Evolutionary conservation across 2,888 invertebrate species (phyloP).

Genomic region (Ashinkailepas kermadecensis): DNA sequence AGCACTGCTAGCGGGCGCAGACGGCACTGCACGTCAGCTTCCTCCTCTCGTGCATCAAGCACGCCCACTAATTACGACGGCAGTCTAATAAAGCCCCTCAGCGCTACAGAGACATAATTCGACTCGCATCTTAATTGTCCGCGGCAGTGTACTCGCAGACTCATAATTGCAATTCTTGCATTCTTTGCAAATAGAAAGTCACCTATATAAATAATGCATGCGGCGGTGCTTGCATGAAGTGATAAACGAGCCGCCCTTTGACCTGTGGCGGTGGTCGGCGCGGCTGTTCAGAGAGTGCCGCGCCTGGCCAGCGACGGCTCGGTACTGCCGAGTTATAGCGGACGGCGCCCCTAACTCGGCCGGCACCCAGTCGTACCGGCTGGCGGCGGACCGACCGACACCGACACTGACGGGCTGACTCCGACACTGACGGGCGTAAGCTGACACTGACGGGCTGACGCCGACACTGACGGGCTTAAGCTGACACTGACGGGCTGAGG

Average conservation of each 20-base stretch:
- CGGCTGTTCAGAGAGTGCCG: background rate
- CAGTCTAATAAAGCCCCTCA: background rate
- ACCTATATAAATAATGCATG: conserved; percentile 17
- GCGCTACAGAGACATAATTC: background rate
- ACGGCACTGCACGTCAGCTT: background rate
- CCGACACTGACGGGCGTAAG: background rate
- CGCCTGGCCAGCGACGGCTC: too few relatives aligned
- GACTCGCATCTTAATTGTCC: background rate
- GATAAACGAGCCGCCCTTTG: conserved; percentile 1
- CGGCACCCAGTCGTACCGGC: background rate
- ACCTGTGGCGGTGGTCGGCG: background rate
- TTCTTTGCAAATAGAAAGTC: conserved; percentile 21
- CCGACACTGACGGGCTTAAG: too few relatives aligned
- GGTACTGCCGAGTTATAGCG: background rate
- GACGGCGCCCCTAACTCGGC: background rate
- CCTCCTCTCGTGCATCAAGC: background rate
- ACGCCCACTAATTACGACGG: background rate
- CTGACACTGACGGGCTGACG: too few relatives aligned
- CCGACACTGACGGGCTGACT: background rate
- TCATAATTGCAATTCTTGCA: conserved; percentile 8
- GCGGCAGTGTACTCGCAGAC: background rate
- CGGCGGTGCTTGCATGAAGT: background rate
- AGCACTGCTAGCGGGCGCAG: background rate
- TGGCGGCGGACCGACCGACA: background rate
- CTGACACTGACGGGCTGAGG: too few relatives aligned